phyloP scores from a whole-genome alignment of 92 coral and sea anemone species.

The Phenganax stokvisi region DNA sequence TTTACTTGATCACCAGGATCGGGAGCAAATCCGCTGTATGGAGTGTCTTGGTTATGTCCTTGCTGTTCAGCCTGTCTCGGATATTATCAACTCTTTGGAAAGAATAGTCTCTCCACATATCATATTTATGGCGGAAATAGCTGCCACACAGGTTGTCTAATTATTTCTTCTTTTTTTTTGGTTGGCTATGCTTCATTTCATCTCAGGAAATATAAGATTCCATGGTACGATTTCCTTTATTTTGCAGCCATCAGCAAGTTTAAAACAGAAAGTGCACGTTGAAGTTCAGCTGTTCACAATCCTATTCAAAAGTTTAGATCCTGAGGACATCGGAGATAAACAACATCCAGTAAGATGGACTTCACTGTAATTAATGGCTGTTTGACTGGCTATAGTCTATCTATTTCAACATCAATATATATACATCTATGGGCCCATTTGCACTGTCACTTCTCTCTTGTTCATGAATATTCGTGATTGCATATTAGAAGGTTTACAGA shows the following conservation, averaged over 20 bases:
- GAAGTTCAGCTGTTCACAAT: conserved; percentile 75
- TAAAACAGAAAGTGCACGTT: conserved; percentile 68
- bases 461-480: too few relatives aligned
- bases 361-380: too few relatives aligned
- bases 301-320: not conserved
- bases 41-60: conserved; percentile 89
- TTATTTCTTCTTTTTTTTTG: too few relatives aligned
- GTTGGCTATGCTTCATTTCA: too few relatives aligned
- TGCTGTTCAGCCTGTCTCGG: conserved; percentile 65
- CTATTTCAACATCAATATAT: too few relatives aligned
- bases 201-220: not conserved
- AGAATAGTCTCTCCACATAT: conserved; percentile 62
- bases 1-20: conserved; percentile 51
- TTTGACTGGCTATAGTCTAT: too few relatives aligned
- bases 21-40: conserved; percentile 87
- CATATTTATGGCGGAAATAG: conserved; percentile 59
- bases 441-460: too few relatives aligned
- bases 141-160: conserved; percentile 51
- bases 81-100: conserved; percentile 57
- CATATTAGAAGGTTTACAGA: too few relatives aligned
- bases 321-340: too few relatives aligned
- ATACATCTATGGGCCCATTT: too few relatives aligned
- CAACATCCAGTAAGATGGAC: too few relatives aligned
- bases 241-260: conserved; percentile 60
- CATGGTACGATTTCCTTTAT: not conserved